A percentile compares a stretch with the other conserved stretches of the same genome.
phyloP scores from a whole-genome alignment of 2,888 invertebrate genomes.

The Pachliopta kotzebuea region DNA sequence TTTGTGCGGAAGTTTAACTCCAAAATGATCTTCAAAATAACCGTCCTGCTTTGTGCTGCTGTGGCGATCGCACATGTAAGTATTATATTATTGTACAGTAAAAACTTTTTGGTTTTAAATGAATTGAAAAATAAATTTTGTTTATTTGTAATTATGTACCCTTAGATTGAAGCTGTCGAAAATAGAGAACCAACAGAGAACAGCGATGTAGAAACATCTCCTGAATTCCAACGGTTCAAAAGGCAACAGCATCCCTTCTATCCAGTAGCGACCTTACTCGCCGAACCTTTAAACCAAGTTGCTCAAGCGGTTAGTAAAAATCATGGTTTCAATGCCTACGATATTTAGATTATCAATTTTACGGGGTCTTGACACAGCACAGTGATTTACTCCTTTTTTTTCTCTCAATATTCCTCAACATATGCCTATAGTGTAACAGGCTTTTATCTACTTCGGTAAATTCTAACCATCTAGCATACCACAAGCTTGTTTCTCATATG shows the following conservation, averaged over 20 bases:
- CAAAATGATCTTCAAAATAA: neutral
- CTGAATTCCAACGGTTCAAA: neutral
- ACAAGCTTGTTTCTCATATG: no score
- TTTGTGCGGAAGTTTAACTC: neutral
- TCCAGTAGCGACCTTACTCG: neutral
- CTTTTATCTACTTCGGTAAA: no score
- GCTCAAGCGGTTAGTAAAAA: neutral
- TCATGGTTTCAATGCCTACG: neutral
- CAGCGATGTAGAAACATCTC: neutral
- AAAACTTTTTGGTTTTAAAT: no score
- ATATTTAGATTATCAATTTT: no score
- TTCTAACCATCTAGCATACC: no score
- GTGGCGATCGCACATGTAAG: neutral
- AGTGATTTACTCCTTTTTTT: no score
- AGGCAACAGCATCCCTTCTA: slow-evolving; percentile 1
- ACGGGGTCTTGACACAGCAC: no score
- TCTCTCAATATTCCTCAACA: no score
- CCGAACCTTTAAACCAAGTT: neutral
- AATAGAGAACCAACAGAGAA: neutral
- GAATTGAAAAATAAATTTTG: no score
- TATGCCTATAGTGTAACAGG: no score
- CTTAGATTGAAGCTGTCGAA: neutral
- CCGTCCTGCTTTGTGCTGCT: neutral
- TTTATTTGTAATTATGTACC: neutral
- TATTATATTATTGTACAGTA: neutral